Evolutionary conservation across 2,113 vertebrate species (phyloP).

Genomic region (Athene cunicularia): DNA sequence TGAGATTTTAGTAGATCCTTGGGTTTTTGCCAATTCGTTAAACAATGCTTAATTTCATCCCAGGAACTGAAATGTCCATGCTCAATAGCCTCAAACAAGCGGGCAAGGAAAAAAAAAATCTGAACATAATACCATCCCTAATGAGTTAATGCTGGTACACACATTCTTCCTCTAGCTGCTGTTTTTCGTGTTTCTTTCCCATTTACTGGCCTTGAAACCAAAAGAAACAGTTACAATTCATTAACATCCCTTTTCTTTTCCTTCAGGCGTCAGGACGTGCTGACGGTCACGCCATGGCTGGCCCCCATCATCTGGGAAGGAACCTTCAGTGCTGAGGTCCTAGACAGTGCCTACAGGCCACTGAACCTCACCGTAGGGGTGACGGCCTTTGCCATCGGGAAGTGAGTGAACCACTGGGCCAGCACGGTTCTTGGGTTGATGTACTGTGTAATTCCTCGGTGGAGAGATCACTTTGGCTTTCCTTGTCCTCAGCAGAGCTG

Average conservation of each 20-base stretch:
- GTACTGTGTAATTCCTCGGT: not conserved
- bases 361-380: constrained; percentile 73
- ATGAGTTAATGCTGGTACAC: not conserved
- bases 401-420: constrained; percentile 22
- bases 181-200: not conserved
- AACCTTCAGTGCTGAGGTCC: constrained; percentile 58
- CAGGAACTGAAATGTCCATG: not conserved
- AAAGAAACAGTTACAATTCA: not conserved
- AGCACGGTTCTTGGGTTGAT: not conserved
- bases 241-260: not conserved
- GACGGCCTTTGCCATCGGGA: constrained; percentile 75
- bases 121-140: not conserved
- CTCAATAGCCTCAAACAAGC: not conserved
- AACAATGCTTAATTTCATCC: not conserved
- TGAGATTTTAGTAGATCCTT: not conserved
- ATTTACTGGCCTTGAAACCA: not conserved
- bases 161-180: not conserved
- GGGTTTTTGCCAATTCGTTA: not conserved
- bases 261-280: constrained; percentile 53
- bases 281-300: constrained; percentile 78
- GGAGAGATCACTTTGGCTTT: not conserved
- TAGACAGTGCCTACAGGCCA: constrained; percentile 62
- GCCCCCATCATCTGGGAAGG: constrained; percentile 84
- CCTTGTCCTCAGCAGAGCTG: not conserved
- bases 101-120: not conserved